Evolutionary conservation across 23 tunicate species (phyloP), one percentile per base, ranked within the genome.

Genomic region (Clavelina lepadiformis): DNA sequence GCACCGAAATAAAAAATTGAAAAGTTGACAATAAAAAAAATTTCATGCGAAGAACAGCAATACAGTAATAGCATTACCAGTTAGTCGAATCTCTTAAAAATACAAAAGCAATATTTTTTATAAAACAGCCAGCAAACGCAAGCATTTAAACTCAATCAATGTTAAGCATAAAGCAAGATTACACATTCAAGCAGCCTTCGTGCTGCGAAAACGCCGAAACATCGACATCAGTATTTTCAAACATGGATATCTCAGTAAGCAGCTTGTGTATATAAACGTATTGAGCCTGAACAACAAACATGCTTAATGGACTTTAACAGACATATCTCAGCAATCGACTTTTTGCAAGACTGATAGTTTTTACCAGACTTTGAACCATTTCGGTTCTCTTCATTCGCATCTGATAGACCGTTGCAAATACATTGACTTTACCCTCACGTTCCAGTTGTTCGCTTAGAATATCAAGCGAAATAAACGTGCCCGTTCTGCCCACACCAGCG

Each of bases 201-300:
- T 46, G 47, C 5, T 22, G 5, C 7, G 47, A 31, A 55, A 82
- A 82, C 59, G 31, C 52, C 8, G 77, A 63, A n/a, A 73, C 74
- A 11, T 74, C 79, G 11, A 46, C 72, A 8, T 82, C 89, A 11
- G 74, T 73, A 31, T 34, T 35, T 4, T 63, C 80, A 32, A 65
- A 66, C 38, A 50, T 27, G 26, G 57, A 55, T 15, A 82, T 32
- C 51, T 82, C 89, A 23, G 78, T 58, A 33, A 73, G 32, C 61
- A 82, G 62, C 29, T 82, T 82, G 75, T 82, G 89, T 19, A 82
- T 65, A 36, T 38, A 73, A 44, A 82, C 50, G 53, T 82, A 82
- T 57, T 82, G 89, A 2, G 45, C 77, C 89, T 82, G 35, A 37
- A 73, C 18, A 22, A 41, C 46, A 36, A 71, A 35, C 41, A 50